These are phyloP conservation scores for Aphelenchoides bicaudatus DNA, from an alignment of 2,888 invertebrate genomes.

Conservation along the genomic window DNA sequence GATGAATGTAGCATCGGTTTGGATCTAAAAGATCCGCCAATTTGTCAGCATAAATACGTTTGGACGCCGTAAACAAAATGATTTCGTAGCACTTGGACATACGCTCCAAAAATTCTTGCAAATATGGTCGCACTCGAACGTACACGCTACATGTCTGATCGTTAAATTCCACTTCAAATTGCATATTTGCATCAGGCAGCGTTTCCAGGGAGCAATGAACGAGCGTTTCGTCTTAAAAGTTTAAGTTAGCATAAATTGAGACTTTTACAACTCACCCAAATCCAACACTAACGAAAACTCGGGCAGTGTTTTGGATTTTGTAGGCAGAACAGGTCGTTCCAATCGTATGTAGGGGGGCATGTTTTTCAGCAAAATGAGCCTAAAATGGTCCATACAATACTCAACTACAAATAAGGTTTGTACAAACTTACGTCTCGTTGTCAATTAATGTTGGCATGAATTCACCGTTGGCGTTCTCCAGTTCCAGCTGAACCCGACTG, in stretches of 20 bases:
- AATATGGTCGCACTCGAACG: conserved; percentile 84
- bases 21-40: conserved; percentile 86
- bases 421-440: conserved; percentile 22
- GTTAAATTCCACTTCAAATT: conserved; percentile 69
- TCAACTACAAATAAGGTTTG: neutral
- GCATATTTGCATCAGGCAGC: conserved; percentile 83
- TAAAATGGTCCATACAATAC: too few species aligned
- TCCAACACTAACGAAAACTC: conserved; percentile 76
- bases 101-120: conserved; percentile 83
- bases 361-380: conserved; percentile 82
- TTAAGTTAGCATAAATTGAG: conserved; percentile 7
- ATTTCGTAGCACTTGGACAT: conserved; percentile 84
- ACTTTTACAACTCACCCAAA: conserved; percentile 72
- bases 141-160: conserved; percentile 62
- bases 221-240: conserved; percentile 78
- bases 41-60: conserved; percentile 88
- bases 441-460: conserved; percentile 16
- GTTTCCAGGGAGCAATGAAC: conserved; percentile 91
- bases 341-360: conserved; percentile 74
- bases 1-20: conserved; percentile 77
- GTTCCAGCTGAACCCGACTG: neutral
- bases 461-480: conserved; percentile 11
- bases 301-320: conserved; percentile 85
- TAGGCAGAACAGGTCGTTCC: conserved; percentile 71
- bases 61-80: conserved; percentile 89